Evolutionary conservation across 2,797 vertebrate genomes (phyloP).

Genomic region (Trematomus bernacchii): DNA sequence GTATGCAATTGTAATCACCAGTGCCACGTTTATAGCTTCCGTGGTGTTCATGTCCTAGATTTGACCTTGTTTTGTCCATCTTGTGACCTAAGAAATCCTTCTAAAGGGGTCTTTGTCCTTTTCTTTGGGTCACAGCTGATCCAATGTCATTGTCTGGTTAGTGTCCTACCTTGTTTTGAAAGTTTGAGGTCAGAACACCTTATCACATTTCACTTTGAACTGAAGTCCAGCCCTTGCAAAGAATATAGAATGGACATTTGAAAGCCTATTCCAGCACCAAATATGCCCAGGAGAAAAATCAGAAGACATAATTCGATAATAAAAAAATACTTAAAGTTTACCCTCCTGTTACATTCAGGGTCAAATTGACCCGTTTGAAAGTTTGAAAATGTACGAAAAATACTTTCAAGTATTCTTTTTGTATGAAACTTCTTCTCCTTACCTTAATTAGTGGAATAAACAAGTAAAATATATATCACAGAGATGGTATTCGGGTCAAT

Average conservation of each 20-base stretch:
- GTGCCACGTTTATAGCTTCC: neutral
- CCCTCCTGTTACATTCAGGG: no score
- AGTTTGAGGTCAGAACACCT: slow-evolving; percentile 8
- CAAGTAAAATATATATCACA: no score
- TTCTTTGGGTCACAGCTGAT: slow-evolving; percentile 31
- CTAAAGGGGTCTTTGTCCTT: slow-evolving; percentile 25
- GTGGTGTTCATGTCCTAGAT: neutral
- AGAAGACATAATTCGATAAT: neutral
- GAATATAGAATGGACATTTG: neutral
- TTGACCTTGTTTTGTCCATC: neutral
- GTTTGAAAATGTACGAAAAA: no score
- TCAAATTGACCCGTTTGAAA: no score
- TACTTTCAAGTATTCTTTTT: no score
- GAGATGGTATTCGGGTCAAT: no score
- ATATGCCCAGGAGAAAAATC: neutral
- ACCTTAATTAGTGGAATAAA: no score
- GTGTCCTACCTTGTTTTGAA: neutral
- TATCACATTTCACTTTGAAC: neutral
- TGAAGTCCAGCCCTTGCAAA: neutral
- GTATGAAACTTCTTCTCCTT: no score
- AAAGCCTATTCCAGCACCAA: neutral
- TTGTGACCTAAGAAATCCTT: slow-evolving; percentile 12
- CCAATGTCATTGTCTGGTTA: neutral
- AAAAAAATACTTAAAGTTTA: no score
- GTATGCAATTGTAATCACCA: neutral